A percentile compares a stretch with the other conserved stretches of the same genome.
Evolutionary conservation across 2,888 invertebrate genomes (phyloP).

Genomic region (Caenorhabditis sp.): DNA sequence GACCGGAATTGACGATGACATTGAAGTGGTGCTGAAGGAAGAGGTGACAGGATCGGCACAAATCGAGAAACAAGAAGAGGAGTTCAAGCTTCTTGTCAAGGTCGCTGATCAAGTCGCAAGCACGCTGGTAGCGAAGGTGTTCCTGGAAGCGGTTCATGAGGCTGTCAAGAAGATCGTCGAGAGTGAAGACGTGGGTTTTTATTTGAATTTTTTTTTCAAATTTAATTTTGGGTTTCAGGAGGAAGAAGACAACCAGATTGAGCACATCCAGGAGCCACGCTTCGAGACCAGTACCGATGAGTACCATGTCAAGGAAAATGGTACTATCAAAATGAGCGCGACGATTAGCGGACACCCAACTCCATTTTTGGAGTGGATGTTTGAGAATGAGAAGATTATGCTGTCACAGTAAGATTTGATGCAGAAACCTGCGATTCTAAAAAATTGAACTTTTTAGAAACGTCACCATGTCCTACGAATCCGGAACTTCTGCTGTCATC

Average conservation of each 20-base stretch:
- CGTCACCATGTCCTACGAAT: slow-evolving; percentile 71
- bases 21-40: slow-evolving; percentile 52
- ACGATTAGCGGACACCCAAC: slow-evolving; percentile 71
- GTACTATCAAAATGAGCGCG: slow-evolving; percentile 68
- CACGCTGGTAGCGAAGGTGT: slow-evolving; percentile 79
- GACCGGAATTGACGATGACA: slow-evolving; percentile 65
- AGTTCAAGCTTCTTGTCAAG: slow-evolving; percentile 80
- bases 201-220: no score
- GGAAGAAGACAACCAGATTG: slow-evolving; percentile 60
- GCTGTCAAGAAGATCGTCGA: slow-evolving; percentile 72
- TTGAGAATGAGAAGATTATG: slow-evolving; percentile 65
- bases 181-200: slow-evolving; percentile 59
- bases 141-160: slow-evolving; percentile 80
- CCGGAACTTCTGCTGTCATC: slow-evolving; percentile 65
- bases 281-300: slow-evolving; percentile 72
- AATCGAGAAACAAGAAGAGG: slow-evolving; percentile 73
- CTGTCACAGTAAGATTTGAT: slow-evolving; percentile 61
- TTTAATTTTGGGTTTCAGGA: slow-evolving; percentile 56
- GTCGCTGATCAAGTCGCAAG: slow-evolving; percentile 82
- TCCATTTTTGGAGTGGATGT: slow-evolving; percentile 74
- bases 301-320: slow-evolving; percentile 71
- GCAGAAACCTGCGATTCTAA: background rate
- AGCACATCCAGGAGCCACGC: slow-evolving; percentile 55
- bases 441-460: slow-evolving; percentile 61
- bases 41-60: slow-evolving; percentile 66